Conservation (phyloP, 2,797 vertebrate genomes). For the Natrix natrix region DNA sequence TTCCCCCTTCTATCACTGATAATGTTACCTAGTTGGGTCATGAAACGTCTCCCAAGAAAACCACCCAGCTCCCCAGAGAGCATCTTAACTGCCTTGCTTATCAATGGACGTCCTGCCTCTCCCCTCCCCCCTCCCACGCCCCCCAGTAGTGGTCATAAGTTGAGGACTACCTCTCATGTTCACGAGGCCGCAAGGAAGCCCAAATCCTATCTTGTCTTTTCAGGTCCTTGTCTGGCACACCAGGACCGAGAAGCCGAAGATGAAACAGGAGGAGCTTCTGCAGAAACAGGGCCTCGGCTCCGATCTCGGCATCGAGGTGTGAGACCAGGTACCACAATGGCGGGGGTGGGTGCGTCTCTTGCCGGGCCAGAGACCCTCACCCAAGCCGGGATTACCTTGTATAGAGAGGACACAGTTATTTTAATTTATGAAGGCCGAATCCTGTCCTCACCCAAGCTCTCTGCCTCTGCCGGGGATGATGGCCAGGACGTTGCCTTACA, state of each 20-base stretch:
- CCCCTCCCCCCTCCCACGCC: too few species aligned
- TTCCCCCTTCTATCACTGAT: too few species aligned
- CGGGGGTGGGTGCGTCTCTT: not conserved
- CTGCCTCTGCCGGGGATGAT: not conserved
- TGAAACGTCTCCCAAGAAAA: too few species aligned
- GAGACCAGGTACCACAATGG: conserved; percentile 41
- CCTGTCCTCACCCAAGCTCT: not conserved
- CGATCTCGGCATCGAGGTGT: conserved; percentile 85
- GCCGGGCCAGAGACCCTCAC: not conserved
- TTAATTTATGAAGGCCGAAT: conserved; percentile 24
- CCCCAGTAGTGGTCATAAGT: not conserved
- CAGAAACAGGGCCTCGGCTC: conserved; percentile 88
- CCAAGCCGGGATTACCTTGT: not conserved
- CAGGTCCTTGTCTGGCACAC: conserved; percentile 95
- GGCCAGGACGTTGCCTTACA: not conserved
- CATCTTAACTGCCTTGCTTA: too few species aligned
- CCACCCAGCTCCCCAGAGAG: too few species aligned
- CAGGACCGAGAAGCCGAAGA: conserved; percentile 91
- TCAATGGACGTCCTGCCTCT: not conserved
- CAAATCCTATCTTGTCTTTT: too few species aligned
- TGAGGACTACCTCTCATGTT: not conserved
- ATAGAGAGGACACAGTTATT: not conserved
- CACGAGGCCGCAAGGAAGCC: too few species aligned
- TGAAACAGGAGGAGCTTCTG: conserved; percentile 89
- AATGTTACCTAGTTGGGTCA: too few species aligned